These are phyloP conservation scores for Phengaris alcon DNA, from an alignment of 2,888 invertebrate genomes.

Conservation along the genomic window DNA sequence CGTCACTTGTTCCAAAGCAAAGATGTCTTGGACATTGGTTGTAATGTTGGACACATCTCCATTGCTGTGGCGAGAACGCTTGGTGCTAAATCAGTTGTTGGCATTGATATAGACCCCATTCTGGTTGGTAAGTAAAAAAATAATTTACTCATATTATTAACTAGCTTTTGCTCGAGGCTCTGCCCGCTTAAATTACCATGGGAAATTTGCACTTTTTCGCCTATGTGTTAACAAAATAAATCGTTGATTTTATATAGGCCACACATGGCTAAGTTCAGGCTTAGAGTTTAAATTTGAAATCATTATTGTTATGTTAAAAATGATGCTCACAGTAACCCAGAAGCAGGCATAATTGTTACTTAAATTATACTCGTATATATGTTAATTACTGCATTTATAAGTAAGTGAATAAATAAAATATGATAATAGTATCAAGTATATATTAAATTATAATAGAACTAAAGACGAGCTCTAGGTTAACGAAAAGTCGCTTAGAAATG, in stretches of 20 bases:
- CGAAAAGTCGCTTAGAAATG: no score
- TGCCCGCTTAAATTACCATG: no score
- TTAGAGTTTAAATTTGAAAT: background rate
- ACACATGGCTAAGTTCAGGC: no score
- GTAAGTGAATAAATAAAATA: background rate
- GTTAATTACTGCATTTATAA: slow-evolving; percentile 19
- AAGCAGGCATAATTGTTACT: background rate
- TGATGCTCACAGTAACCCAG: background rate
- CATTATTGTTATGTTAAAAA: background rate
- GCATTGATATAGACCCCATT: slow-evolving; percentile 95
- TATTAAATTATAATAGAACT: background rate
- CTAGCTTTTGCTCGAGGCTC: no score
- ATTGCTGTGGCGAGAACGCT: slow-evolving; percentile 92
- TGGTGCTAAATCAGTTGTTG: slow-evolving; percentile 90
- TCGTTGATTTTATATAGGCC: no score
- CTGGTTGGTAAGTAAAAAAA: slow-evolving; percentile 81
- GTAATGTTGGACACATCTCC: slow-evolving; percentile 97
- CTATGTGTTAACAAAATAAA: no score
- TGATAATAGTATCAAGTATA: background rate
- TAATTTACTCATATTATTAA: background rate
- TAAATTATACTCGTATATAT: slow-evolving; percentile 1
- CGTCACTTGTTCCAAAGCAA: slow-evolving; percentile 91
- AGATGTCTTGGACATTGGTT: slow-evolving; percentile 97
- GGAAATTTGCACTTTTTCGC: no score
- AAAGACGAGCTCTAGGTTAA: no score